These are phyloP conservation scores for Oncorhynchus gorbuscha DNA, from an alignment of 2,113 vertebrate species.

Conservation along the genomic window DNA sequence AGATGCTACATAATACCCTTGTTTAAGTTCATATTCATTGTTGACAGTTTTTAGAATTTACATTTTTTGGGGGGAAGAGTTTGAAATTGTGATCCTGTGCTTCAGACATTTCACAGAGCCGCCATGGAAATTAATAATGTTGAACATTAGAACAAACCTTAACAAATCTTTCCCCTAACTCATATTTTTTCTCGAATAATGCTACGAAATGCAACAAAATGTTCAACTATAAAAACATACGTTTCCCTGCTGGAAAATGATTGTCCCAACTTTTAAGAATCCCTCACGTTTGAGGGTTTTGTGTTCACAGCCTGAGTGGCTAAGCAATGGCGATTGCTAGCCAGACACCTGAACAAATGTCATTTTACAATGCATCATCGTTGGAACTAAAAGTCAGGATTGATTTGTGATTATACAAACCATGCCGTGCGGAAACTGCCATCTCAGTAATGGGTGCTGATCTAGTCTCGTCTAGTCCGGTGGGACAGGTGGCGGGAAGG, in stretches of 20 bases:
- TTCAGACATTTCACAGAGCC: too few species aligned
- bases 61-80: too few species aligned
- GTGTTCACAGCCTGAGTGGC: conserved; percentile 30
- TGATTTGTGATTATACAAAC: conserved; percentile 69
- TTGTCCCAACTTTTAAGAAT: neutral
- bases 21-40: too few species aligned
- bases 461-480: conserved; percentile 28
- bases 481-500: conserved; percentile 3
- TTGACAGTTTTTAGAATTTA: too few species aligned
- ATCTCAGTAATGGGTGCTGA: conserved; percentile 66
- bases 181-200: too few species aligned
- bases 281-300: neutral
- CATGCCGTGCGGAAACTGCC: conserved; percentile 65
- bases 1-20: too few species aligned
- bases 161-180: too few species aligned
- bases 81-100: too few species aligned
- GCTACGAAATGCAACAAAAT: too few species aligned
- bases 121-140: too few species aligned
- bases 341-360: conserved; percentile 48
- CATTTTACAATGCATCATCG: conserved; percentile 58
- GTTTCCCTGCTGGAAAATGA: neutral
- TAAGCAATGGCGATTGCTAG: conserved; percentile 55
- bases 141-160: too few species aligned
- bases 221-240: too few species aligned
- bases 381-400: conserved; percentile 63